These are phyloP conservation scores for Falco punctatus DNA, from an alignment of 2,113 vertebrate genomes.

Conservation along the genomic window DNA sequence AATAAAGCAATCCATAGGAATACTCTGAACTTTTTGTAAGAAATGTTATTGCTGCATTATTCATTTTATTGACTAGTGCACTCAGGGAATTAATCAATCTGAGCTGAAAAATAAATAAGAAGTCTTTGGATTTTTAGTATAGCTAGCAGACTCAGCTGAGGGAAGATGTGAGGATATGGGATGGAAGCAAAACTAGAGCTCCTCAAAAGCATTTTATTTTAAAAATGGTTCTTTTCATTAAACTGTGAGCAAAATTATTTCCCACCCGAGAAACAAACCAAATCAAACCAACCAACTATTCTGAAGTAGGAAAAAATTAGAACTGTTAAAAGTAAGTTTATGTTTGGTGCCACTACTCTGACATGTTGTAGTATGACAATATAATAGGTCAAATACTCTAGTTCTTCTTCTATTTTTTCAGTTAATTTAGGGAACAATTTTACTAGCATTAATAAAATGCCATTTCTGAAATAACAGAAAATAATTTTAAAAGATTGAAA, in stretches of 20 bases:
- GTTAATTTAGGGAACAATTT: not conserved
- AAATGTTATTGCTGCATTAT: not conserved
- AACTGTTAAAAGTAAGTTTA: not conserved
- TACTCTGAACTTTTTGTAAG: not conserved
- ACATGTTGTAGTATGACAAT: not conserved
- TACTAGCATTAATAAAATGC: not conserved
- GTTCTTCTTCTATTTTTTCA: not conserved
- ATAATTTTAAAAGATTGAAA: not conserved
- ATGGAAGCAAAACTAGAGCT: not conserved
- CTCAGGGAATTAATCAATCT: not conserved
- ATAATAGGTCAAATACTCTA: not conserved
- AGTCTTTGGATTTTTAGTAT: not conserved
- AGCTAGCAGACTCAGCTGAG: not conserved
- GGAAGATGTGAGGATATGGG: not conserved
- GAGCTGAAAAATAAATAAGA: not conserved
- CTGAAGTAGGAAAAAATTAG: not conserved
- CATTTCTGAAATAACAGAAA: not conserved
- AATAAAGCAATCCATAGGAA: not conserved
- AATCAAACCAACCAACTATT: not conserved
- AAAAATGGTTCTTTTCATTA: not conserved
- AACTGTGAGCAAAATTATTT: not conserved
- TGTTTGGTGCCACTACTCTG: not conserved
- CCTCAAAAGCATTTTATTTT: not conserved
- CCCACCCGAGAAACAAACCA: not conserved
- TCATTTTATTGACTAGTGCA: not conserved